Evolutionary conservation across 2,113 vertebrate species (phyloP).

Genomic region (Apodemus speciosus): DNA sequence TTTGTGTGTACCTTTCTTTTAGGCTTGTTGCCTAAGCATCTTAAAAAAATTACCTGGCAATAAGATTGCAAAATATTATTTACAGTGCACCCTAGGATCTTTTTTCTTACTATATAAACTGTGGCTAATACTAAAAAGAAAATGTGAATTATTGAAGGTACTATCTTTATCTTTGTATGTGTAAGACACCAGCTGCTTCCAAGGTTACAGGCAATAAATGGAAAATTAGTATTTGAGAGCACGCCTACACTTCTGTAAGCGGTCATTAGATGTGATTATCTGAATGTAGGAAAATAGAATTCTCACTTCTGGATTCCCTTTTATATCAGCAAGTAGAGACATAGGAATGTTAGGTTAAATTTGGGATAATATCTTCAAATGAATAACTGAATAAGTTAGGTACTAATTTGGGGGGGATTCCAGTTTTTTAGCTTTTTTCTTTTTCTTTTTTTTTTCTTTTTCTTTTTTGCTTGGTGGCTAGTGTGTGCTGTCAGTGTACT

Average conservation of each 20-base stretch:
- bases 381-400: constrained; percentile 57
- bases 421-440: constrained; percentile 77
- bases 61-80: constrained; percentile 80
- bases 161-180: constrained; percentile 83
- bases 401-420: constrained; percentile 66
- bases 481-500: constrained; percentile 77
- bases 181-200: constrained; percentile 81
- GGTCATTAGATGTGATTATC: constrained; percentile 77
- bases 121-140: constrained; percentile 76
- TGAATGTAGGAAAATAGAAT: constrained; percentile 77
- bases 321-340: constrained; percentile 68
- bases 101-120: constrained; percentile 80
- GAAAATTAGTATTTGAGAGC: constrained; percentile 81
- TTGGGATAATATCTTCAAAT: constrained; percentile 73
- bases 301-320: constrained; percentile 72
- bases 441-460: constrained; percentile 71
- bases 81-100: constrained; percentile 78
- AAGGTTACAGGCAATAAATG: constrained; percentile 82
- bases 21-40: constrained; percentile 79
- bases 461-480: constrained; percentile 66
- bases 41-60: constrained; percentile 78
- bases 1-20: constrained; percentile 86
- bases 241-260: constrained; percentile 82
- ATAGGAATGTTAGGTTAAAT: constrained; percentile 65
- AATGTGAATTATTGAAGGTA: constrained; percentile 81